Conservation (phyloP, 2,113 vertebrate species). For the Callospermophilus lateralis region DNA sequence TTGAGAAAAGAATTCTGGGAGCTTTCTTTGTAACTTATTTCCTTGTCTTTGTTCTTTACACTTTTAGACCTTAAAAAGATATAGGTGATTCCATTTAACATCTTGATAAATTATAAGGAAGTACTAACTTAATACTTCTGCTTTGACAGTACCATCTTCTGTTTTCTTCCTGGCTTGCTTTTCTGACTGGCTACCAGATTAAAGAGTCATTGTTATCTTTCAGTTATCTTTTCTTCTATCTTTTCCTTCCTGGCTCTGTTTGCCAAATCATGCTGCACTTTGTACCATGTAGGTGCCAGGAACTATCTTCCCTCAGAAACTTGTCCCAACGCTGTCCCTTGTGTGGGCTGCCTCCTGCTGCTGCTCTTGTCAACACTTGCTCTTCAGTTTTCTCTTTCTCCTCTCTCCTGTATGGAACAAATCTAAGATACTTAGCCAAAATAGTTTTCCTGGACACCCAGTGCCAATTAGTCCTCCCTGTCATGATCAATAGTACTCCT, state of each 20-base stretch:
- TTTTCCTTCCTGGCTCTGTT: background rate
- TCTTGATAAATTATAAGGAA: background rate
- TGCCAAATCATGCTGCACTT: background rate
- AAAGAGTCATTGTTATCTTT: constrained; percentile 23
- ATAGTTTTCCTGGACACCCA: background rate
- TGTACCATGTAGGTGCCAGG: background rate
- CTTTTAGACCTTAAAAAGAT: background rate
- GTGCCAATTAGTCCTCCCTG: background rate
- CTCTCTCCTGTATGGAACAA: background rate
- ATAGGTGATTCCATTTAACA: background rate
- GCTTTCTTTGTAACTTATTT: background rate
- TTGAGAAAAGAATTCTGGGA: background rate
- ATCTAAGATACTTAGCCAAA: background rate
- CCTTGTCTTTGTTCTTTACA: background rate
- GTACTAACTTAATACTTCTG: background rate
- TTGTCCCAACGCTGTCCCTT: background rate
- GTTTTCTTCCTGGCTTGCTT: background rate
- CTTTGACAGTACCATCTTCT: background rate
- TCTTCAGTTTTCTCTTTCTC: background rate
- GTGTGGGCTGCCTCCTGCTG: background rate
- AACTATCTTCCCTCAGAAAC: background rate
- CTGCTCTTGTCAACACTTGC: background rate
- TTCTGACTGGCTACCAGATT: constrained; percentile 1
- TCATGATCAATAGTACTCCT: background rate
- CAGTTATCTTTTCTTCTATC: background rate